Base-by-base conservation (phyloP, 2,888 invertebrate species). In the Plagodis dolabraria region DNA sequence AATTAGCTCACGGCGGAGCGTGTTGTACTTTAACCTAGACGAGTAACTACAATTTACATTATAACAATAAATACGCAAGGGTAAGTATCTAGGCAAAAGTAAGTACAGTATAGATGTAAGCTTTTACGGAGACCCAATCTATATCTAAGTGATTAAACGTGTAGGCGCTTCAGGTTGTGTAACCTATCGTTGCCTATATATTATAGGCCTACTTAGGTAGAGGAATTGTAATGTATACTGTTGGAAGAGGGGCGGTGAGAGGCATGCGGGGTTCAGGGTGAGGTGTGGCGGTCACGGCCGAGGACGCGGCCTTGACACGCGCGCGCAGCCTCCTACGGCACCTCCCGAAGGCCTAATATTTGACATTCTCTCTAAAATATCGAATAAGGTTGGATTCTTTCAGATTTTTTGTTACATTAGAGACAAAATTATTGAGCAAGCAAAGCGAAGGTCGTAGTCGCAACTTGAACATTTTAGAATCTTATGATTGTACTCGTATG, bases 281-380 rank as follows among this genome's bases (percentile, higher is more conserved):
- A 69, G 68, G 71, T 60, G 66, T 60, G 53, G 72, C 82, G 88
- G 88, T 89, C 91, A 90, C 82, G 90, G 90, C 86, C 88, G 86
- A 87, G 89, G 87, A 79, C 87, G 76, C 70, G 86, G 82, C 91
- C 91, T 89, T 91, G 89, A 90, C 90, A 86, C 83, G 75, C 77
- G 80, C 81, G 85, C 85, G 80, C 88, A 87, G 85, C 84, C 84
- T 87, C 85, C 82, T 74, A 43, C 59, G 38, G 57, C 57, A 46
- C 54, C 60, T 61, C 55, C 47, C 45, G 54, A 60, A 65, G 59
- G 61, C 57, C 60, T 62, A 53, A 57, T 54, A 57, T 57, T 57
- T 49, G 38, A 57, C 34, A 53, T 57, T 55, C 49, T 47, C 38
- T 46, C 44, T 22, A 47, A 52, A 46, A 6, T 12, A 43, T 43